phyloP scores from a whole-genome alignment of 2,888 invertebrate genomes.

The Philhelius pedissequus region DNA sequence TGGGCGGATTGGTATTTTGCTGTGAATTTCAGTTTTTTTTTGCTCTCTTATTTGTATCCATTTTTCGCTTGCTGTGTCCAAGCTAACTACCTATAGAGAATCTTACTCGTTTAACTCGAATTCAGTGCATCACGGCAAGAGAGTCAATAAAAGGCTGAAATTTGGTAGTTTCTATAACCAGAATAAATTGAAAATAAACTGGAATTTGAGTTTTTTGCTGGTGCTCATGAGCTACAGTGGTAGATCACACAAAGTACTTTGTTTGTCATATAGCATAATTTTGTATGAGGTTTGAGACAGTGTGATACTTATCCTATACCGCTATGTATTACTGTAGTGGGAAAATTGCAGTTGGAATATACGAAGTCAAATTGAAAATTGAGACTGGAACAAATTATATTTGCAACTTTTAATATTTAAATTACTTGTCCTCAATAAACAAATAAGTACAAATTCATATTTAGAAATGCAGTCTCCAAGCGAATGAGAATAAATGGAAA shows the following conservation, averaged over 20 bases:
- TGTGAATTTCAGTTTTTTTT: conserved; percentile 34
- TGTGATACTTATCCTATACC: neutral
- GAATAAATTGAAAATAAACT: conserved; percentile 21
- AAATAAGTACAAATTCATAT: no score
- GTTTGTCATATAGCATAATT: conserved; percentile 50
- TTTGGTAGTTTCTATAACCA: conserved; percentile 32
- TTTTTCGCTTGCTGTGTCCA: neutral
- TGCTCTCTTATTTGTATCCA: neutral
- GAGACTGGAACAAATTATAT: no score
- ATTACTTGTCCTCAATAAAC: no score
- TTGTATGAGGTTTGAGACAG: neutral
- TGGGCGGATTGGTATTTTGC: conserved; percentile 66
- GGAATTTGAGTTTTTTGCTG: conserved; percentile 43
- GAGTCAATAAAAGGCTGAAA: conserved; percentile 10
- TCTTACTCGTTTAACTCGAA: conserved; percentile 29
- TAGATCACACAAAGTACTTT: conserved; percentile 46
- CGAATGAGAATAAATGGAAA: no score
- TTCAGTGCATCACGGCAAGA: conserved; percentile 28
- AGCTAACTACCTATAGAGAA: conserved; percentile 19
- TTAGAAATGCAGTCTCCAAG: no score
- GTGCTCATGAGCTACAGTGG: conserved; percentile 23
- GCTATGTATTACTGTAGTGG: no score
- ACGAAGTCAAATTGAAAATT: no score
- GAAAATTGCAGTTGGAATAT: no score
- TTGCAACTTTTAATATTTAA: no score